A percentile compares a stretch with the other conserved stretches of the same genome.
Evolutionary conservation across 1,140 invertebrate genomes (phyloP).

Genomic region (Agrypnia vestita): DNA sequence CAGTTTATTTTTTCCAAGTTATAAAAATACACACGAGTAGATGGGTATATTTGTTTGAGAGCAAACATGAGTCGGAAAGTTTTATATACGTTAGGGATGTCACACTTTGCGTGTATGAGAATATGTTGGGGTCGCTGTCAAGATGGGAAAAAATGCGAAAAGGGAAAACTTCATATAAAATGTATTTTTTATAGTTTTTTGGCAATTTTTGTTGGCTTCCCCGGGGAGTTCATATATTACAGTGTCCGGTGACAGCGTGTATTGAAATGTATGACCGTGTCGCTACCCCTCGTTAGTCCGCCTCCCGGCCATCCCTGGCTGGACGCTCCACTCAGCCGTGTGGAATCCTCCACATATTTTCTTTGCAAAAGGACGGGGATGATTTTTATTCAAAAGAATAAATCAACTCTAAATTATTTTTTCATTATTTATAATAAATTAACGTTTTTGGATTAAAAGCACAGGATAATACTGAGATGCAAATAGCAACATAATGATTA

Average conservation of each 20-base stretch:
- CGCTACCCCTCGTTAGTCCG: constrained; percentile 57
- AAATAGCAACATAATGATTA: too few relatives aligned
- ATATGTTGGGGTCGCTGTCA: constrained; percentile 51
- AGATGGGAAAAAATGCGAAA: constrained; percentile 52
- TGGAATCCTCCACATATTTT: constrained; percentile 45
- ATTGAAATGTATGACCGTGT: constrained; percentile 61
- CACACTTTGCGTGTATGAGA: constrained; percentile 38
- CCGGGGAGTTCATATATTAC: constrained; percentile 61
- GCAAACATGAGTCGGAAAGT: constrained; percentile 11
- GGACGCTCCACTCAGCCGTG: constrained; percentile 47
- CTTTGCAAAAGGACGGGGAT: background rate
- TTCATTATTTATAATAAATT: too few relatives aligned
- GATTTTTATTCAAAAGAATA: constrained; percentile 1
- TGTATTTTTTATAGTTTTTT: constrained; percentile 62
- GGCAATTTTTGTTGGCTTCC: constrained; percentile 58
- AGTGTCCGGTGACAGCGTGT: constrained; percentile 61
- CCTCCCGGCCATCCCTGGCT: constrained; percentile 3
- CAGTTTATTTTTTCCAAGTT: background rate
- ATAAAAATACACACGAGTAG: constrained; percentile 11
- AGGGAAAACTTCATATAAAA: constrained; percentile 61
- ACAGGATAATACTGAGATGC: too few relatives aligned
- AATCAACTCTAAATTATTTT: constrained; percentile 13
- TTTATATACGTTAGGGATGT: constrained; percentile 37
- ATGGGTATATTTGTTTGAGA: constrained; percentile 5
- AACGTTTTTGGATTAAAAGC: too few relatives aligned